Base-by-base conservation (phyloP, 1,140 invertebrate genomes). In the Heliconius himera region DNA sequence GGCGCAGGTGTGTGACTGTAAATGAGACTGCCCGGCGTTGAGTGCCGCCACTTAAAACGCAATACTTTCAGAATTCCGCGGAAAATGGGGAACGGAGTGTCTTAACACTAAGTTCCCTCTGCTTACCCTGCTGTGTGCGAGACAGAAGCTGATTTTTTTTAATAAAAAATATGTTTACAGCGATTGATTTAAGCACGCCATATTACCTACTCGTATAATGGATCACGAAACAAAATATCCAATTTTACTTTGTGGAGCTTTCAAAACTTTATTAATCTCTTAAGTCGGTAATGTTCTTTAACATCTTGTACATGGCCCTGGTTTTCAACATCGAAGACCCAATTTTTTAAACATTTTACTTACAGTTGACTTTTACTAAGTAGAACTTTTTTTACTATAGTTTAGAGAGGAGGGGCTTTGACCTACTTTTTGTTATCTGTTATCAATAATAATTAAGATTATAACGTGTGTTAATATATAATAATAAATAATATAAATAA, bases 181-280 rank as follows among this genome's bases (percentile, higher is more conserved):
- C 54, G 74, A 70, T 46, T 70, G 74, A 66, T 66, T 76, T 20
- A 36, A 76, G 26, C 41, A n/a, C n/a, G n/a, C 26, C 54, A 9
- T 5, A 38, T 18, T n/a, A 33, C 38, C 38, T 9, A 20, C 16
- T 51, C 18, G 18, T 22, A 41, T 70, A 56, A 76, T 76, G 60
- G 41, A 11, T 76, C 16, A 49, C 20, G n/a, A 66, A 66, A 66
- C 26, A 66, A 70, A 66, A 75, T 66, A 75, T 75, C 51, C 49
- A 56, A 56, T 54, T 66, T 66, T 38, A 76, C 60, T 76, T 76
- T 26, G 56, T 46, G 56, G n/a, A 66, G 33, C 74, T 76, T 70
- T 56, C 38, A 29, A 66, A 76, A 76, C 22, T 76, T 76, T 46
- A 36, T 29, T 49, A 76, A 76, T 76, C 60, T 70, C 29, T 76